A percentile compares a stretch with the other conserved stretches of the same genome.
Conservation (phyloP, 2,888 invertebrate species). For the Idaea biselata region DNA sequence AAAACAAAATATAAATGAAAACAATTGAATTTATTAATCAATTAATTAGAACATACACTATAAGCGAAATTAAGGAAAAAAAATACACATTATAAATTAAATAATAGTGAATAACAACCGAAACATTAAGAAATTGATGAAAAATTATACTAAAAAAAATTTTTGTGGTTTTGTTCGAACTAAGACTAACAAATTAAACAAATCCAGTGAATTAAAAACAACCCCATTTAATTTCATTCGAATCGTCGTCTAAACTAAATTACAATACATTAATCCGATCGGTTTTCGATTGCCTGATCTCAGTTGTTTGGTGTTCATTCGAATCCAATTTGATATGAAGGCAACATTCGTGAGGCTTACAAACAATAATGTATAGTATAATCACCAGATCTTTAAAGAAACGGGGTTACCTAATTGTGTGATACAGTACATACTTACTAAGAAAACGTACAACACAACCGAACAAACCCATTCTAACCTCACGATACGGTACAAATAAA, state of each 20-base stretch:
- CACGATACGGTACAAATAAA: constrained; percentile 18
- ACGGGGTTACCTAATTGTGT: neutral
- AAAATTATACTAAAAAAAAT: neutral
- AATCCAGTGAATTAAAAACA: constrained; percentile 36
- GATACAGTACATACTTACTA: neutral
- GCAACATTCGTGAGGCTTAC: constrained; percentile 23
- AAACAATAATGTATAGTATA: constrained; percentile 6
- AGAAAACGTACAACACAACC: constrained; percentile 2
- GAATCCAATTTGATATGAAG: constrained; percentile 21
- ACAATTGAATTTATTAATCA: constrained; percentile 59
- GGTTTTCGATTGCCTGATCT: constrained; percentile 18
- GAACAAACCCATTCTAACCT: constrained; percentile 19
- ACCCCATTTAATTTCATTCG: constrained; percentile 43
- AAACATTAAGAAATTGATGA: constrained; percentile 7
- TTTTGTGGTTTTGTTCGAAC: constrained; percentile 5
- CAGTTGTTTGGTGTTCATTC: constrained; percentile 22
- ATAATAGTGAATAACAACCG: constrained; percentile 23
- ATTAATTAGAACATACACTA: constrained; percentile 46
- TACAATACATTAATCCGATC: constrained; percentile 22
- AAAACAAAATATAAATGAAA: constrained; percentile 49
- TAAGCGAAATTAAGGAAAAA: constrained; percentile 32
- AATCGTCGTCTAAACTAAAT: constrained; percentile 31
- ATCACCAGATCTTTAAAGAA: constrained; percentile 2
- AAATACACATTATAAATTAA: constrained; percentile 36
- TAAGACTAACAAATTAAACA: constrained; percentile 23